Percentiles rank a stretch among this genome's conserved stretches.
Conservation (phyloP, 2,888 invertebrate genomes). For the Calephelis perditalis region DNA sequence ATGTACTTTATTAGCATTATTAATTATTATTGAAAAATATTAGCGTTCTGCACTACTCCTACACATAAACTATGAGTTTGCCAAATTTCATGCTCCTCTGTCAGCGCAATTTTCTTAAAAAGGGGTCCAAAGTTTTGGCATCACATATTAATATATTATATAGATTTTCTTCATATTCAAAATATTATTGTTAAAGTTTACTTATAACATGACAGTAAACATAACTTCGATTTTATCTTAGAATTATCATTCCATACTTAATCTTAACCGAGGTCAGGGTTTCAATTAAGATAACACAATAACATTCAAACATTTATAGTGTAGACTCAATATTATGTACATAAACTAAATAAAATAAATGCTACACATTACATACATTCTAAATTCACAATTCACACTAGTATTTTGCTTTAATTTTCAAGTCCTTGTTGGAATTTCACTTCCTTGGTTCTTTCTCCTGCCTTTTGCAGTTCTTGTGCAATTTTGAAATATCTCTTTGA, state of each 20-base stretch:
- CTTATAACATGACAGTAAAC: too few relatives aligned
- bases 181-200: too few relatives aligned
- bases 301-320: not conserved
- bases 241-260: not conserved
- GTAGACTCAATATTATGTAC: not conserved
- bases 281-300: not conserved
- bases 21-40: too few relatives aligned
- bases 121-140: too few relatives aligned
- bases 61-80: too few relatives aligned
- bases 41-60: too few relatives aligned
- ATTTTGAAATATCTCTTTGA: slow-evolving; percentile 85
- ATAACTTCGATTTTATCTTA: too few relatives aligned
- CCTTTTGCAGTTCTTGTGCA: slow-evolving; percentile 84
- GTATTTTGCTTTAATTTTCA: slow-evolving; percentile 27
- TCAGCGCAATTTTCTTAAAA: too few relatives aligned
- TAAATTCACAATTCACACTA: slow-evolving; percentile 4
- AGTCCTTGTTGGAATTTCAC: slow-evolving; percentile 78
- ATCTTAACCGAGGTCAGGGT: not conserved
- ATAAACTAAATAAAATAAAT: not conserved
- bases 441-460: slow-evolving; percentile 76
- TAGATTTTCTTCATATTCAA: too few relatives aligned
- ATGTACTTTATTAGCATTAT: too few relatives aligned
- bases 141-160: too few relatives aligned
- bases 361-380: slow-evolving; percentile 1
- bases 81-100: too few relatives aligned